Evolutionary conservation across 2,888 invertebrate genomes (phyloP).

Genomic region (Onchidella celtica): DNA sequence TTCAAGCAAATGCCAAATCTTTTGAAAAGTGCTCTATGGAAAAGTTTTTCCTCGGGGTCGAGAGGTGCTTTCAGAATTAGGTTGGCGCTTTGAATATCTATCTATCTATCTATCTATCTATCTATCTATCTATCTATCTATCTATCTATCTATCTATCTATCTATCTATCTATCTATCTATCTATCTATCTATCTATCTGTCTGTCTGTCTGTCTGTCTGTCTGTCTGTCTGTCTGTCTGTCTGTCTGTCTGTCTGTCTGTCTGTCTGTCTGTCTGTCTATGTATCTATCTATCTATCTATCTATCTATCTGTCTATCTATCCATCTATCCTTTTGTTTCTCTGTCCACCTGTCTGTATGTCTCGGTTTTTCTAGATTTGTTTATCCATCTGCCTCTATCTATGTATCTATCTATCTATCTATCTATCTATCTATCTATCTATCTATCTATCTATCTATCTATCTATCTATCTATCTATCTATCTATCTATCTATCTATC

Average conservation of each 20-base stretch:
- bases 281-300: background rate
- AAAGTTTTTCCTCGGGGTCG: too few relatives aligned
- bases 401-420: slow-evolving; percentile 26
- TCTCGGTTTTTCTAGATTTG: background rate
- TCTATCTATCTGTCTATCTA: slow-evolving; percentile 27
- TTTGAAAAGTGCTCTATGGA: too few relatives aligned
- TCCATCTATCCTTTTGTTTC: slow-evolving; percentile 14
- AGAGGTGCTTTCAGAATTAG: too few relatives aligned
- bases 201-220: slow-evolving; percentile 10
- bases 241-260: background rate
- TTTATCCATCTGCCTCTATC: background rate
- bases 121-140: too few relatives aligned
- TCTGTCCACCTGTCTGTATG: background rate
- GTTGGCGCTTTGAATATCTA: too few relatives aligned
- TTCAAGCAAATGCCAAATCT: too few relatives aligned
- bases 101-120: too few relatives aligned
- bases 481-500: too few relatives aligned
- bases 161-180: too few relatives aligned
- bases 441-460: slow-evolving; percentile 7
- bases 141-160: too few relatives aligned
- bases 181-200: slow-evolving; percentile 20
- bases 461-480: background rate
- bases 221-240: background rate
- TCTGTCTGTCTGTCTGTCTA: background rate
- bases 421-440: slow-evolving; percentile 10